Evolutionary conservation across 2,888 invertebrate species (phyloP).

Genomic region (Agrochola lychnidis): DNA sequence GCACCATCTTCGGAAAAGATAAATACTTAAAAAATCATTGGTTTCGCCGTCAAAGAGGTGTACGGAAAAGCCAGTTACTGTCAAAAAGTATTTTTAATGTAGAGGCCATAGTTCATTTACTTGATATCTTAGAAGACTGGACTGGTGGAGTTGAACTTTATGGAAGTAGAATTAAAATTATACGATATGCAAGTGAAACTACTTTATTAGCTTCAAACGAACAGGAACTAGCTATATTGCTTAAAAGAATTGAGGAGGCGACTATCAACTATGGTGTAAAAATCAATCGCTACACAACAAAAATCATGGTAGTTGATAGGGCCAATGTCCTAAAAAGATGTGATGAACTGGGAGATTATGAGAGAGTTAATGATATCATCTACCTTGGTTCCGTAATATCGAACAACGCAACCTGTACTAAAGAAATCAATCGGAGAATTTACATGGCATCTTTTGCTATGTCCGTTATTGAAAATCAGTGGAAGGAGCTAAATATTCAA

Average conservation of each 20-base stretch:
- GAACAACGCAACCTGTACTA: constrained; percentile 22
- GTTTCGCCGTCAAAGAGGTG: constrained; percentile 12
- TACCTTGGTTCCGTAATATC: constrained; percentile 30
- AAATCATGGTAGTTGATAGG: constrained; percentile 30
- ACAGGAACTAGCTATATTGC: constrained; percentile 13
- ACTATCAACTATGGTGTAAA: constrained; percentile 19
- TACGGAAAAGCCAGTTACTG: not conserved
- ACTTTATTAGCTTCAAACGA: constrained; percentile 27
- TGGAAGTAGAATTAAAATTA: constrained; percentile 10
- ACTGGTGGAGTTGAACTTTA: constrained; percentile 17
- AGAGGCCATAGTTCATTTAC: not conserved
- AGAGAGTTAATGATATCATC: constrained; percentile 34
- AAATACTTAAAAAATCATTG: not conserved
- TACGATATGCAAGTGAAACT: constrained; percentile 11
- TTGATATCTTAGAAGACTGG: not conserved
- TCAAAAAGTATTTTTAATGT: constrained; percentile 18
- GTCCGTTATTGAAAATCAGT: not conserved
- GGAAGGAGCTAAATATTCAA: constrained; percentile 13
- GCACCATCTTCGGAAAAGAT: constrained; percentile 3
- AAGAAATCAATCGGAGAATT: constrained; percentile 18
- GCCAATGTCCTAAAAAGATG: constrained; percentile 24
- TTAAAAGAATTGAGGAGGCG: constrained; percentile 11
- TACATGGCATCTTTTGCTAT: constrained; percentile 14
- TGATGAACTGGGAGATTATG: constrained; percentile 7
- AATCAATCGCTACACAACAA: constrained; percentile 29